Evolutionary conservation across 2,797 vertebrate species (phyloP).

Genomic region (Salmo trutta): DNA sequence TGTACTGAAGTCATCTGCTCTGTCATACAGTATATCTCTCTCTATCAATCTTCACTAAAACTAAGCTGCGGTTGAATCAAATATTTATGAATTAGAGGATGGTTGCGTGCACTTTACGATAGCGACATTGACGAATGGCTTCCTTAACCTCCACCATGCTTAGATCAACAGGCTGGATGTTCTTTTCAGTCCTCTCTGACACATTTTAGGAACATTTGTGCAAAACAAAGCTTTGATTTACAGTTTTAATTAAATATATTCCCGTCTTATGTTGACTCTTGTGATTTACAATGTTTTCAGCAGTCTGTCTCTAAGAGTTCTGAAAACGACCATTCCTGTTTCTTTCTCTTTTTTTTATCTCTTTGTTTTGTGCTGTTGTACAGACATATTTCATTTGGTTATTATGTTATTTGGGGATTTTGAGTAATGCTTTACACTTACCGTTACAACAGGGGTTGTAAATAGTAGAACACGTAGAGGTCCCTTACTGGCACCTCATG

Average conservation of each 20-base stretch:
- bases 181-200: background rate
- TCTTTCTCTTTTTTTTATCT: background rate
- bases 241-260: constrained; percentile 1
- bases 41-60: background rate
- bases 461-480: background rate
- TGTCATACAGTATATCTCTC: background rate
- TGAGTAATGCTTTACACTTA: background rate
- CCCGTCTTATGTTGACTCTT: background rate
- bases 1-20: background rate
- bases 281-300: constrained; percentile 1
- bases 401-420: background rate
- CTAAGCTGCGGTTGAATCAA: background rate
- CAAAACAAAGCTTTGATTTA: background rate
- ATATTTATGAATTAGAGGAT: background rate
- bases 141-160: background rate
- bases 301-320: background rate
- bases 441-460: background rate
- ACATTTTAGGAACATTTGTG: background rate
- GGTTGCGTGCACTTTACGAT: background rate
- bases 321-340: background rate
- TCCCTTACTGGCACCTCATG: background rate
- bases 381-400: background rate
- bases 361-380: background rate
- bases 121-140: background rate
- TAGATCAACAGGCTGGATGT: background rate